Conservation (phyloP, 2,113 vertebrate genomes). For the Protomyctophum bolini region DNA sequence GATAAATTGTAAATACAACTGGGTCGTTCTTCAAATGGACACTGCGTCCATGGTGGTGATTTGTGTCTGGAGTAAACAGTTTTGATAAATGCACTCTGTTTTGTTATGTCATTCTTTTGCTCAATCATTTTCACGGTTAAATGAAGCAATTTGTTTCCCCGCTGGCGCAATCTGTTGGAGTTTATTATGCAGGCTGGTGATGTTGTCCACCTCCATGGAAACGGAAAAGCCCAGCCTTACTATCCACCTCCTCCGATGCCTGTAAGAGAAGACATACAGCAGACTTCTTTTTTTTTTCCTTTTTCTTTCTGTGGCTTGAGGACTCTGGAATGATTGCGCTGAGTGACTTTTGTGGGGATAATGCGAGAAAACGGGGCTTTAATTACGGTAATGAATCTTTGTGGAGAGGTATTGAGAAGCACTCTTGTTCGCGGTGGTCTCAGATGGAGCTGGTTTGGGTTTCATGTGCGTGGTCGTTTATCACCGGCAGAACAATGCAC, state of each 20-base stretch:
- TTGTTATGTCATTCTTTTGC: slow-evolving; percentile 73
- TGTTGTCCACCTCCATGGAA: slow-evolving; percentile 77
- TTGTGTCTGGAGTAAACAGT: slow-evolving; percentile 72
- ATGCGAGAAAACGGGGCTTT: slow-evolving; percentile 67
- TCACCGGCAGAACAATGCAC: slow-evolving; percentile 69
- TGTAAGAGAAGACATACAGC: slow-evolving; percentile 13
- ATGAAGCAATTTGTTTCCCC: slow-evolving; percentile 81
- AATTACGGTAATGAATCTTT: slow-evolving; percentile 80
- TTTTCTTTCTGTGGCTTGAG: background rate
- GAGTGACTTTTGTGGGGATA: slow-evolving; percentile 51
- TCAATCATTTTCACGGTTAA: slow-evolving; percentile 81
- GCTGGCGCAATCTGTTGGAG: slow-evolving; percentile 72
- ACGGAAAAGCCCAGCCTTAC: slow-evolving; percentile 49
- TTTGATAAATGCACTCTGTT: slow-evolving; percentile 77
- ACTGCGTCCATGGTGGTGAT: slow-evolving; percentile 45
- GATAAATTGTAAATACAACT: slow-evolving; percentile 70
- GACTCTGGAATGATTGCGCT: slow-evolving; percentile 41
- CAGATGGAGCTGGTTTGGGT: slow-evolving; percentile 61
- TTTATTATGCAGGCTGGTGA: slow-evolving; percentile 80
- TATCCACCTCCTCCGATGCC: background rate
- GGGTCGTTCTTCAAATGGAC: slow-evolving; percentile 68
- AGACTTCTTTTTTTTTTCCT: slow-evolving; percentile 31
- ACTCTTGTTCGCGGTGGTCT: slow-evolving; percentile 58
- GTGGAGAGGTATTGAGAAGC: slow-evolving; percentile 69
- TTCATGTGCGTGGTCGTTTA: slow-evolving; percentile 58